A percentile compares a stretch with the other conserved stretches of the same genome.
Evolutionary conservation across 2,797 vertebrate species (phyloP).

Genomic region (Mus caroli): DNA sequence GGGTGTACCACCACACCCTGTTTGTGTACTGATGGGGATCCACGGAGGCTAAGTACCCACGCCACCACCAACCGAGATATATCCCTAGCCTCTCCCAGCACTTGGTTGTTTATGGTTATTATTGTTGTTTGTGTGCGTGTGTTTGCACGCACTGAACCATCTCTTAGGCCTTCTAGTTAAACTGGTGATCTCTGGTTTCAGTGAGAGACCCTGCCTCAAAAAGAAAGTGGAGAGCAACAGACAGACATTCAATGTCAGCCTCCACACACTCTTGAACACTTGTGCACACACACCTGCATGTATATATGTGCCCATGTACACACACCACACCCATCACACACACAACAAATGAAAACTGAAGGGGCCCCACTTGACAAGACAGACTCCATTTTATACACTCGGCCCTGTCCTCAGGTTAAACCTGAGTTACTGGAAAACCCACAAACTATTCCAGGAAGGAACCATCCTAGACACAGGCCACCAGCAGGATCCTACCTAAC

Average conservation of each 20-base stretch:
- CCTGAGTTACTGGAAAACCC: not conserved
- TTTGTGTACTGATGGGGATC: not conserved
- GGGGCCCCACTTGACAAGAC: not conserved
- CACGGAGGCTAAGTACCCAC: not conserved
- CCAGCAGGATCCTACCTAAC: not conserved
- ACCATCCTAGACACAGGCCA: not conserved
- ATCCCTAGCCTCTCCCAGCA: not conserved
- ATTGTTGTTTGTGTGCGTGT: too few relatives aligned
- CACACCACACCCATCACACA: not conserved
- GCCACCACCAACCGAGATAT: too few relatives aligned
- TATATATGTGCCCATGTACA: not conserved
- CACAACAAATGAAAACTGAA: not conserved
- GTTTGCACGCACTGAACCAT: not conserved
- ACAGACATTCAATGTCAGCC: not conserved
- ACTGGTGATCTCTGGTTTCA: not conserved
- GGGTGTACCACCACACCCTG: not conserved
- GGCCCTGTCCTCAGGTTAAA: not conserved
- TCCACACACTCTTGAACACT: not conserved
- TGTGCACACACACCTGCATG: not conserved
- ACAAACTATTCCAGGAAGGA: not conserved
- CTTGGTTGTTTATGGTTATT: too few relatives aligned
- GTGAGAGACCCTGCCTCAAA: not conserved
- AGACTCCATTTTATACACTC: not conserved
- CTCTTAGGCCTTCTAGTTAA: not conserved
- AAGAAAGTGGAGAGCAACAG: not conserved